These are phyloP conservation scores for Danio jaintianensis DNA, from an alignment of 2,797 vertebrate species.

Conservation along the genomic window DNA sequence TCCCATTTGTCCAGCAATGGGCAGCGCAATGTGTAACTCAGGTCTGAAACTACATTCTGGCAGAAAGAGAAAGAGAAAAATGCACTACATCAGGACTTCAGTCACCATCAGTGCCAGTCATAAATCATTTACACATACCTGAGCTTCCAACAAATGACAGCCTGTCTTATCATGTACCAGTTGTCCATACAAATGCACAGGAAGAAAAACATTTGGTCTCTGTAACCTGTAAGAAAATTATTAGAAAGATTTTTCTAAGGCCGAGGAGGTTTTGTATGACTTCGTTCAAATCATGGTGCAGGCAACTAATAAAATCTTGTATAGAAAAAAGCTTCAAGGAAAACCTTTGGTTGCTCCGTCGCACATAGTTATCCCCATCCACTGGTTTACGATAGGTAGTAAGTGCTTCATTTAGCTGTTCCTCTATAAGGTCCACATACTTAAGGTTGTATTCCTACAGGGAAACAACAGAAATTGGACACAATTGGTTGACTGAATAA, in stretches of 20 bases:
- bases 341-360: conserved; percentile 98
- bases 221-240: conserved; percentile 83
- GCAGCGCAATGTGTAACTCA: conserved; percentile 93
- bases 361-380: conserved; percentile 98
- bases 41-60: conserved; percentile 93
- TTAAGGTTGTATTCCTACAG: conserved; percentile 94
- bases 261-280: neutral
- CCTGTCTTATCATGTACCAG: conserved; percentile 99
- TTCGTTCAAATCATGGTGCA: neutral
- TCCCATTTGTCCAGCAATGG: conserved; percentile 98
- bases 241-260: neutral
- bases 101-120: neutral
- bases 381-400: conserved; percentile 97
- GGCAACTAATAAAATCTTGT: neutral
- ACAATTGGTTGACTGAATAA: neutral
- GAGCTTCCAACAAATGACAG: conserved; percentile 94
- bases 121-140: conserved; percentile 78
- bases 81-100: neutral
- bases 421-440: conserved; percentile 96
- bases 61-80: conserved; percentile 27
- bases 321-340: neutral
- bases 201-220: conserved; percentile 95
- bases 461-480: neutral
- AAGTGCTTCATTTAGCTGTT: conserved; percentile 97
- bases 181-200: conserved; percentile 97